Base-by-base conservation (phyloP, 2,797 vertebrate species). In the Chiroxiphia lanceolata region DNA sequence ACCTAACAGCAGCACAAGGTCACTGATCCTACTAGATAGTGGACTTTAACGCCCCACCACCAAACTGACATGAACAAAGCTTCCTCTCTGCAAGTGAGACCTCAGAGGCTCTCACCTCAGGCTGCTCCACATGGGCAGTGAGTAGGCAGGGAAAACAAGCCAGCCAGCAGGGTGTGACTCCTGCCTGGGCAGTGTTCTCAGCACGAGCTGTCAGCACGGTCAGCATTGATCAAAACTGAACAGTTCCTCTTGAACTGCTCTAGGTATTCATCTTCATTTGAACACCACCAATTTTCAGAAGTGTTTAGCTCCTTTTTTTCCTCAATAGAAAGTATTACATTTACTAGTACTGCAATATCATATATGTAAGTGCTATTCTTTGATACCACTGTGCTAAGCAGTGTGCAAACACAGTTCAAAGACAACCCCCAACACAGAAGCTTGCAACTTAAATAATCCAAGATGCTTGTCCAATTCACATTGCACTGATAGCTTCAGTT, bases 21-120 rank as follows among this genome's bases (percentile, higher is more conserved):
- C n/a, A 45, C 61, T 15, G 23, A 59, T 63, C n/a, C 19, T 11
- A 5, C 34, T 7, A 36, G 5, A 26, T 0, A 21, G 25, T 12
- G 14, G 1, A 25, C 56, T 8, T 47, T 54, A 33, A 57, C 29
- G 2, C 72, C 45, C 34, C 40, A 59, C 9, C 3, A 9, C 33
- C 31, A 71, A 34, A 64, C 11, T 14, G 3, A 65, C 21, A 34
- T 0, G 3, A 45, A 61, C 6, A 38, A 3, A 48, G 7, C 38
- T 3, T 64, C 10, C 5, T 11, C 38, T 53, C 42, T 19, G 12
- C 42, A 57, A 75, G 51, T 3, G 5, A 56, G 12, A 71, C 4
- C 27, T 36, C 15, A 19, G 23, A 72, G 44, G 4, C 17, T 48
- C 34, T n/a, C 45, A 27, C 12, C 34, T 80, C 56, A 61, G 47